Evolutionary conservation across 2,888 invertebrate genomes (phyloP), one percentile per base, ranked within the genome.

Genomic region (Pseudolycoriella hygida): DNA sequence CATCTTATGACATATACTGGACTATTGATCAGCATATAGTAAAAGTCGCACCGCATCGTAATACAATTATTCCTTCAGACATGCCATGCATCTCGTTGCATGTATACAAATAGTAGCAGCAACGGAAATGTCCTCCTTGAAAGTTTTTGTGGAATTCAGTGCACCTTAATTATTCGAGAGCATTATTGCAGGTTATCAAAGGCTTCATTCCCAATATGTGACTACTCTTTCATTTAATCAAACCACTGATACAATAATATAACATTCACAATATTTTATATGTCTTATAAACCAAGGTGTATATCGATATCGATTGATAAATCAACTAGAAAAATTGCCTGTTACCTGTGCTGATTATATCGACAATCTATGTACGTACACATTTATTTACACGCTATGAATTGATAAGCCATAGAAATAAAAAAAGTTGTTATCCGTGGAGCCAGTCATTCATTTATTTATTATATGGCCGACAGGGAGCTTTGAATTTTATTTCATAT

Each of bases 281-380:
- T 12, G 8, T 5, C 12, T 14, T 12, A 14, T 34, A 12, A 14
- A 5, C 12, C 15, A 14, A 34, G 34, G 34, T 34, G 34, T 14
- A 34, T 34, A 14, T 34, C 11, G 11, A 30, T 30, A 30, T n/a
- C 25, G 25, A 25, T 25, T 25, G 25, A 25, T 25, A 25, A 25
- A 25, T 25, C 25, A 8, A 25, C 25, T 25, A 25, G 15, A 34
- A 34, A 34, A 34, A 34, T 34, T 12, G 34, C 34, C 34, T 34
- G 34, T 25, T 34, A 34, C 34, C 34, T 34, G 34, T 34, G 34
- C 34, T 34, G 34, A 34, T 34, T 34, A 12, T 34, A 34, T 34
- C 34, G 25, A 25, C 25, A 25, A 25, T 25, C 4, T 25, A 25
- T 25, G 25, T 25, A 25, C 25, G 25, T 25, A 25, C 25, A 25